Evolutionary conservation across 2,888 invertebrate species (phyloP).

Genomic region (Rotaria macrura): DNA sequence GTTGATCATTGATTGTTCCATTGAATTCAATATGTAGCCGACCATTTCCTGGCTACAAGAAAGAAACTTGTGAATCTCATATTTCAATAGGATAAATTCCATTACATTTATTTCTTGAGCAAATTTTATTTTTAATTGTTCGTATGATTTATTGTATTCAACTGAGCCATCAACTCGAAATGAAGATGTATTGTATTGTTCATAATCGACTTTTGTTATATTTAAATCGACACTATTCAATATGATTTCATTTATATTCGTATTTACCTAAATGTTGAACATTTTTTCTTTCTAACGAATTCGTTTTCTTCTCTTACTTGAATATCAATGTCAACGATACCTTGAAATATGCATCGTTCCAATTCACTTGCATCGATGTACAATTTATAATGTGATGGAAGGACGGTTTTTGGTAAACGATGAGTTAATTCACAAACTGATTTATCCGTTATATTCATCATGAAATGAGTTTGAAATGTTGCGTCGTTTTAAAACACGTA

Average conservation of each 20-base stretch:
- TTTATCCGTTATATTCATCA: neutral
- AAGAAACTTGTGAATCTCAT: neutral
- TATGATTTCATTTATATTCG: conserved; percentile 7
- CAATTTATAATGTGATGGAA: conserved; percentile 1
- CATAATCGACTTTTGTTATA: neutral
- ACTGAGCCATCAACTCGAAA: neutral
- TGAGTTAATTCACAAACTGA: neutral
- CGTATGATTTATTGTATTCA: neutral
- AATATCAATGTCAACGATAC: conserved; percentile 20
- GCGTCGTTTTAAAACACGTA: no score
- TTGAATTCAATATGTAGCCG: conserved; percentile 23
- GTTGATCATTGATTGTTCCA: conserved; percentile 21
- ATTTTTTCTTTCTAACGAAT: neutral
- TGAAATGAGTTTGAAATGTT: neutral
- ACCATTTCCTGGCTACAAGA: conserved; percentile 1
- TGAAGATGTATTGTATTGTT: neutral
- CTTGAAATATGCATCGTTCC: conserved; percentile 21
- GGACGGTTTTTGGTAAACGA: neutral
- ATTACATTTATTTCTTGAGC: neutral
- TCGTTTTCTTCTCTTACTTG: neutral
- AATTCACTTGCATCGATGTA: neutral
- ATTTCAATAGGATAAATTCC: neutral
- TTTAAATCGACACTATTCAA: conserved; percentile 22
- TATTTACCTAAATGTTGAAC: neutral
- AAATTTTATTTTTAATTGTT: neutral